Conservation (phyloP, 2,797 vertebrate genomes). For the Falco rusticolus region DNA sequence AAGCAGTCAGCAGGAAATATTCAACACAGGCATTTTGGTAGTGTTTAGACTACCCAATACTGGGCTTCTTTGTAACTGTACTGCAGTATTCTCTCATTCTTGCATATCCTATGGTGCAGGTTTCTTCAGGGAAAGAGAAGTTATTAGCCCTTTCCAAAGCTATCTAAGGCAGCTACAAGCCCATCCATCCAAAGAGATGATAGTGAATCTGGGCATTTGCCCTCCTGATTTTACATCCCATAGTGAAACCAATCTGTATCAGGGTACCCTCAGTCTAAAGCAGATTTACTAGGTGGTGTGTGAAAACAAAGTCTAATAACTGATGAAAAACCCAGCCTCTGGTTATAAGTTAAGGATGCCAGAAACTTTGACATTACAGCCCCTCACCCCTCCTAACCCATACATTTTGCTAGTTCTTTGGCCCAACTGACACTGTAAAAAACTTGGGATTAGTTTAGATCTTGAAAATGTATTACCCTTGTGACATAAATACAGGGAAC, state of each 20-base stretch:
- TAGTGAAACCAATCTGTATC: not conserved
- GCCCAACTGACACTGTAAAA: not conserved
- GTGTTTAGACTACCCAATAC: not conserved
- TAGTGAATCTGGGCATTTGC: not conserved
- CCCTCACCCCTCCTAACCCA: accelerated
- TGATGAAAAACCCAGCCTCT: not conserved
- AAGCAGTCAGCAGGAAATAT: not conserved
- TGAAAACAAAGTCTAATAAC: not conserved
- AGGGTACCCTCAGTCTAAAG: not conserved
- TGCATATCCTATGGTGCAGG: not conserved
- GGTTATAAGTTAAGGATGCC: not conserved
- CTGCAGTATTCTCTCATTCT: not conserved
- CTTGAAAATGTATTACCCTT: not conserved
- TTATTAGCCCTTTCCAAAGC: not conserved
- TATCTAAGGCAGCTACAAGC: not conserved
- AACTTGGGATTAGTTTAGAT: not conserved
- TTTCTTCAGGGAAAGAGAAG: not conserved
- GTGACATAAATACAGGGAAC: not conserved
- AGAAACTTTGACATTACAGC: not conserved
- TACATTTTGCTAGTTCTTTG: not conserved
- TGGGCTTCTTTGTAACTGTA: not conserved
- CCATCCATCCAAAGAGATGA: not conserved
- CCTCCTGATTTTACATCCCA: not conserved
- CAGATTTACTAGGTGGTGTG: not conserved
- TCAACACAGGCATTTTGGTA: not conserved